Base-by-base conservation (phyloP, 2,113 vertebrate genomes). In the Amblyornis subalaris region DNA sequence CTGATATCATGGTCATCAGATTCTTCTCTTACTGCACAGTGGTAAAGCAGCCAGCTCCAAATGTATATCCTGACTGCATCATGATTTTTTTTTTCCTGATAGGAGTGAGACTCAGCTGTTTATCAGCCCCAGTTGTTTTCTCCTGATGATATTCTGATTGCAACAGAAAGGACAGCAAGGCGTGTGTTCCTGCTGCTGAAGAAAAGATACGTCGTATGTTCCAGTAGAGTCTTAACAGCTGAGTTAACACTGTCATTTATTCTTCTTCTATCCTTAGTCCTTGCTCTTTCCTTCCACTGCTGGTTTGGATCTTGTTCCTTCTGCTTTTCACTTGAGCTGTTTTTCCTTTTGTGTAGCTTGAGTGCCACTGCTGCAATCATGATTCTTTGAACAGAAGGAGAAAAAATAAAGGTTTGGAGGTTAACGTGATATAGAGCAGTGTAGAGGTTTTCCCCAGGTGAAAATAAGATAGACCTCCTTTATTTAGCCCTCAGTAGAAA, bases 1-100 rank as follows among this genome's bases (percentile, higher is more conserved):
- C 11, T 1, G 7, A 60, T 8, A 9, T 1, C 2, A 9, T 21
- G 9, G 24, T 7, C 1, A 3, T 40, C 4, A 2, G 7, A 54
- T 42, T 88, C 11, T 31, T 31, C 33, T 51, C 14, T 79, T 38
- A 18, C 14, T 55, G 23, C 31, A 25, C 20, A 29, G 29, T 33
- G 6, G 18, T 26, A 75, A 60, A 79, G 2, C 12, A 73, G n/a
- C 8, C 21, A n/a, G 4, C 5, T 78, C 8, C 9, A 35, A 51
- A 40, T 9, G 9, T 29, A 24, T 36, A 53, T 26, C 12, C 33
- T 65, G 20, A 54, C 8, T 54, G 5, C 6, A 55, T 7, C 0
- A 0, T 6, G 3, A 8, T 12, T 53, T 57, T 21, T 57, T 21
- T 53, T 20, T 44, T 5, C 18, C 13, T 17, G 23, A 4, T 12